Base-by-base conservation (phyloP, 2,888 invertebrate species). In the Odontocolon sp. region DNA sequence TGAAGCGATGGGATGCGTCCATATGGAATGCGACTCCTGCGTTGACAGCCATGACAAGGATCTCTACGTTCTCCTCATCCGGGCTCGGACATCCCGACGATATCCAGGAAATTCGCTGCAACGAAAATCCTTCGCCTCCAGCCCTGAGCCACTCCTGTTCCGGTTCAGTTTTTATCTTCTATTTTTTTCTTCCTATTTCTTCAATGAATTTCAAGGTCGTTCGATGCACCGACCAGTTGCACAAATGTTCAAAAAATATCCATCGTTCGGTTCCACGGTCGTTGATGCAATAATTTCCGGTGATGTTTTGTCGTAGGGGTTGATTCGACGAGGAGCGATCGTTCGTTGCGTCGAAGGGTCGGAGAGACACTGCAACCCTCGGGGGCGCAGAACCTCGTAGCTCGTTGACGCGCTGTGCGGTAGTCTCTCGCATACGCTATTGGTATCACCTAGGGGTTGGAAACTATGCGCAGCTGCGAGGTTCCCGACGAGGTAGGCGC, bases 401-500 rank as follows among this genome's bases (percentile, higher is more conserved):
- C 47, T 45, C 45, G 52, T 47, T 26, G 33, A 8, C 6, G 56
- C 38, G 64, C 52, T 21, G 40, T 14, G 45, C 52, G 68, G 21
- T 57, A n/a, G 42, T 61, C n/a, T 42, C 16, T 64, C 9, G 40
- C 33, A 9, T 14, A 28, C 36, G 50, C 47, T 67, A 47, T 38
- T 56, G 33, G 59, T 21, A 33, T 40, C 67, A 50, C 66, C 26
- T 16, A 11, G 66, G 45, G 54, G 56, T 36, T 28, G 69, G 23
- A 45, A 68, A 66, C 69, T 77, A 73, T 77, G 77, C 77, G 77
- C 77, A 77, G 68, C 26, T 59, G 77, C 72, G 72, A 9, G 59
- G 72, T 31, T 69, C 72, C 14, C 77, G 72, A n/a, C n/a, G n/a
- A 18, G 77, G 68, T 28, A 69, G 72, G 36, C 68, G 72, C 40